Base-by-base conservation (phyloP, 2,888 invertebrate genomes). In the Lasioglossum vierecki region DNA sequence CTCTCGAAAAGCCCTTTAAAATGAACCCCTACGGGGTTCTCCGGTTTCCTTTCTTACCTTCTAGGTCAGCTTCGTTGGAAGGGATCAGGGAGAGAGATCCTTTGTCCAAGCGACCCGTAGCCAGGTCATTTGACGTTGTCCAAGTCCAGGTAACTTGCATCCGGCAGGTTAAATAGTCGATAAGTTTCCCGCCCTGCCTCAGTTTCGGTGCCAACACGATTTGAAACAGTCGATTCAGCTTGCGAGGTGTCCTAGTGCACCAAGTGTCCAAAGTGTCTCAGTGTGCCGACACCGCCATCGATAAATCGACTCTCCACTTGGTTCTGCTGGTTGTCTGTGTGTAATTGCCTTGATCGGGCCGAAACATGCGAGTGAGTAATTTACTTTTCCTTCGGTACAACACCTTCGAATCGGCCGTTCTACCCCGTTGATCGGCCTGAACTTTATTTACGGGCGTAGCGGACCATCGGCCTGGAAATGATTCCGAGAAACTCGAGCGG, bases 381-480 rank as follows among this genome's bases (percentile, higher is more conserved):
- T 84, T 84, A 79, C 79, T 84, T 84, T 79, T 79, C 71, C 77
- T 30, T 41, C 57, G 22, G 49, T 22, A 26, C 46, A 70, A 83
- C 73, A 75, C 79, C 84, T 84, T 46, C 75, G 84, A 63, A 60
- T 57, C 79, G 79, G n/a, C 60, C 84, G 84, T 84, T 84, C 84
- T 84, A 75, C 79, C 84, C 78, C 79, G 84, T 41, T 84, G 83
- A 60, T 77, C 83, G 46, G 15, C 57, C 41, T 84, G 84, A 84
- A 84, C 84, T 84, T 84, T 84, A 84, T 78, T 83, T 30, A 53
- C 84, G 66, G 71, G 63, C 75, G 57, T 57, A 57, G 73, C 73
- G 63, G n/a, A 44, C 26, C n/a, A 13, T 68, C 81, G 60, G 66
- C 41, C 63, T 76, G 74, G 73, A 73, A 77, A 73, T 60, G 71